Base-by-base conservation (phyloP, 2,113 vertebrate genomes). In the Pontoporia blainvillei region DNA sequence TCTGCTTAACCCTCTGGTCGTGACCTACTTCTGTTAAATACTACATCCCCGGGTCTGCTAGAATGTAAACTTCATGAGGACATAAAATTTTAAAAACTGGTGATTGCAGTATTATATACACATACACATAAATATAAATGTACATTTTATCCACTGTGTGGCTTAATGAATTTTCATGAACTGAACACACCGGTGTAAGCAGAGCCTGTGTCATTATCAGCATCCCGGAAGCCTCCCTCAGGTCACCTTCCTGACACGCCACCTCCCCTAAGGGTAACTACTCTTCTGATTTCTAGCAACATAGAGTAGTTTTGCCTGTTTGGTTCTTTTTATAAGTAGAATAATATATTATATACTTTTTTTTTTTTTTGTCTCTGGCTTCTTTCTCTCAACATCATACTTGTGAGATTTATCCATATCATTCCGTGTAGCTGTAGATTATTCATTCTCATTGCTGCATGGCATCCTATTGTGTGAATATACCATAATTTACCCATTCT, bases 101-200 rank as follows among this genome's bases (percentile, higher is more conserved):
- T 59, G 88, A n/a, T 85, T 85, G 17, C 86, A 66, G 49, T 75
- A 52, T 72, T 84, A 31, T 59, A 66, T 9, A 23, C n/a, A 36
- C n/a, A 66, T 9, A 23, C n/a, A 36, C n/a, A 21, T 61, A 67
- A 57, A 34, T 31, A 76, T 78, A 39, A 44, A 44, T 10, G 23
- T 34, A 17, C 12, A 41, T 62, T 54, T 49, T 18, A 57, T 52
- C 36, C 52, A 21, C 17, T 52, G 15, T 52, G 36, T 2, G 31
- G 44, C n/a, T 54, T 86, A 49, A 83, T 90, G 41, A 54, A 69
- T 90, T 92, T 94, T 95, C 62, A 90, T 54, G 59, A 88, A 54
- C n/a, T 84, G 39, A 79, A 72, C 15, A 59, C n/a, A 36, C 4
- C 3, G 0, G 29, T 83, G n/a, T 86, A n/a, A 69, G 52, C 57